phyloP scores from a whole-genome alignment of 1,140 invertebrate species.

The Centruroides sculpturatus region DNA sequence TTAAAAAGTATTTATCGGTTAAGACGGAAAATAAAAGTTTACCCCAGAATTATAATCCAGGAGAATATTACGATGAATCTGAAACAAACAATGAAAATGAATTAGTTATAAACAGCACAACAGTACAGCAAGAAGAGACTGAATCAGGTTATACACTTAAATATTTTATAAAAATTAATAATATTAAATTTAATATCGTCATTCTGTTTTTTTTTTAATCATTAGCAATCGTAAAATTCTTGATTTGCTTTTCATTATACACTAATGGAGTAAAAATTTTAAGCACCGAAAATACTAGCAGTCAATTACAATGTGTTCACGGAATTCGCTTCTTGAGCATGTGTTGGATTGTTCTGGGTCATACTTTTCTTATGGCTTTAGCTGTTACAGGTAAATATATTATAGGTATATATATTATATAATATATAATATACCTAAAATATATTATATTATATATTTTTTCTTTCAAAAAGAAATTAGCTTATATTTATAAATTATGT shows the following conservation, averaged over 20 bases:
- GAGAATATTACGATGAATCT: neutral
- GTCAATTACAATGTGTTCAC: conserved; percentile 22
- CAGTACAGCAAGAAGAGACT: neutral
- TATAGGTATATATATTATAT: neutral
- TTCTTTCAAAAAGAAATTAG: no score
- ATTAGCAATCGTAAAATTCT: neutral
- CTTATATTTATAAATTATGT: no score
- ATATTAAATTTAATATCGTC: neutral
- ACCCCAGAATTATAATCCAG: neutral
- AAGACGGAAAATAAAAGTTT: no score
- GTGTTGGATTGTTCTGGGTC: conserved; percentile 8
- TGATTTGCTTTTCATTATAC: conserved; percentile 4
- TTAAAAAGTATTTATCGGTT: no score
- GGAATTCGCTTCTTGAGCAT: conserved; percentile 9
- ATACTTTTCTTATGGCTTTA: neutral
- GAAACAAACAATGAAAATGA: neutral
- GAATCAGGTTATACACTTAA: neutral
- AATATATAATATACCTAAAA: no score
- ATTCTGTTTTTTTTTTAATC: neutral
- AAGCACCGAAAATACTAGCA: neutral
- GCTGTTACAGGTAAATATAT: no score
- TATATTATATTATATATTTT: no score
- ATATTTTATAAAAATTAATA: neutral
- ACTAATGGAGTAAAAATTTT: conserved; percentile 8
- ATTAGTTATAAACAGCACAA: neutral